A percentile compares a stretch with the other conserved stretches of the same genome.
Conservation (phyloP, 2,113 vertebrate genomes). For the Neotragus pygmaeus region DNA sequence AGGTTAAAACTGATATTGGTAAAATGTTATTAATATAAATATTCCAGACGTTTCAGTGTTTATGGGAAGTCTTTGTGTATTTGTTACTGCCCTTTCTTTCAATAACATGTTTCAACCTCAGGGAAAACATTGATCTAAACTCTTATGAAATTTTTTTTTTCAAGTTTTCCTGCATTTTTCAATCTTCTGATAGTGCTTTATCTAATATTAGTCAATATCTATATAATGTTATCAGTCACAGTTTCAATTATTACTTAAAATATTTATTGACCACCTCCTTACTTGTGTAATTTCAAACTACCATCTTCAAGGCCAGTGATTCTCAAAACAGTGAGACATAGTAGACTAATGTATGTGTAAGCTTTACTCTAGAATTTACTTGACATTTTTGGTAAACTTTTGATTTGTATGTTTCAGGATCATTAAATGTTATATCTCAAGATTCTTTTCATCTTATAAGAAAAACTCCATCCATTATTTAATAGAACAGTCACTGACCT, state of each 20-base stretch:
- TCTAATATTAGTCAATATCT: slow-evolving; percentile 4
- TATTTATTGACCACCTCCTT: background rate
- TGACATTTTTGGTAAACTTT: background rate
- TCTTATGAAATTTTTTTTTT: background rate
- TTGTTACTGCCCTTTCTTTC: background rate
- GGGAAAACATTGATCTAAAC: slow-evolving; percentile 2
- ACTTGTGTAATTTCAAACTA: background rate
- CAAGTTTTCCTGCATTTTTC: background rate
- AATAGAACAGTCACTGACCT: background rate
- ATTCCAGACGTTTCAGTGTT: background rate
- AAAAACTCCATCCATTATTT: background rate
- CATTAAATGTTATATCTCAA: background rate
- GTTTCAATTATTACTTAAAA: slow-evolving; percentile 19
- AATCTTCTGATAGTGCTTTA: background rate
- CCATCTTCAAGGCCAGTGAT: background rate
- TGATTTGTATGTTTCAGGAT: background rate
- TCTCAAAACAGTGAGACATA: background rate
- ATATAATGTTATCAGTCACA: background rate
- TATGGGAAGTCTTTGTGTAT: background rate
- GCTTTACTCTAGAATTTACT: background rate
- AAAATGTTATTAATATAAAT: slow-evolving; percentile 21
- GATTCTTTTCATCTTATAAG: background rate
- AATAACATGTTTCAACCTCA: background rate
- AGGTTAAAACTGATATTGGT: background rate
- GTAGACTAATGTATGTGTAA: background rate